phyloP scores from a whole-genome alignment of 2,113 vertebrate species.

The Triplophysa siluroides region DNA sequence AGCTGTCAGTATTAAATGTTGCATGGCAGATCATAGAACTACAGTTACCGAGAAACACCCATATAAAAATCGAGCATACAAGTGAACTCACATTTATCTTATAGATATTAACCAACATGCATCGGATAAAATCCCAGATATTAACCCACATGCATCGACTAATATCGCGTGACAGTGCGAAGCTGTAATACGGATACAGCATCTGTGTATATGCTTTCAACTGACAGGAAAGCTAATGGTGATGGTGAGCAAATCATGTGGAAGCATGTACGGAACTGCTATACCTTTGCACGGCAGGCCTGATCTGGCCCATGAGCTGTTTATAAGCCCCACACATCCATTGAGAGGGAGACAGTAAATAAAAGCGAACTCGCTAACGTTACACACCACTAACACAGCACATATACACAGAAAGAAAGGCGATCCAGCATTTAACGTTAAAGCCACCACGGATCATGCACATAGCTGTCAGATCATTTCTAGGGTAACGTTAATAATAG shows the following conservation, averaged over 20 bases:
- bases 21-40: not conserved
- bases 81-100: not conserved
- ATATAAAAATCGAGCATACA: not conserved
- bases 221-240: not conserved
- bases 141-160: not conserved
- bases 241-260: not conserved
- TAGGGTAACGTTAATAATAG: not conserved
- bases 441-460: not conserved
- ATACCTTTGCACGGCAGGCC: conserved; percentile 20
- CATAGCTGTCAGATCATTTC: not conserved
- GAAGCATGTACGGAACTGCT: not conserved
- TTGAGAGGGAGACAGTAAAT: conserved; percentile 15
- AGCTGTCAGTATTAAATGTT: not conserved
- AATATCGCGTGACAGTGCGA: not conserved
- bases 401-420: not conserved
- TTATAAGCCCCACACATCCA: conserved; percentile 25
- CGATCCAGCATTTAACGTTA: not conserved
- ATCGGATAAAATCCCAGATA: too few species aligned
- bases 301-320: conserved; percentile 21
- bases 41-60: not conserved
- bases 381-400: not conserved
- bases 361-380: conserved; percentile 8
- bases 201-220: not conserved
- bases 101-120: not conserved
- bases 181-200: not conserved